Conservation (phyloP, 2,888 invertebrate genomes). For the Aphidoletes aphidimyza region DNA sequence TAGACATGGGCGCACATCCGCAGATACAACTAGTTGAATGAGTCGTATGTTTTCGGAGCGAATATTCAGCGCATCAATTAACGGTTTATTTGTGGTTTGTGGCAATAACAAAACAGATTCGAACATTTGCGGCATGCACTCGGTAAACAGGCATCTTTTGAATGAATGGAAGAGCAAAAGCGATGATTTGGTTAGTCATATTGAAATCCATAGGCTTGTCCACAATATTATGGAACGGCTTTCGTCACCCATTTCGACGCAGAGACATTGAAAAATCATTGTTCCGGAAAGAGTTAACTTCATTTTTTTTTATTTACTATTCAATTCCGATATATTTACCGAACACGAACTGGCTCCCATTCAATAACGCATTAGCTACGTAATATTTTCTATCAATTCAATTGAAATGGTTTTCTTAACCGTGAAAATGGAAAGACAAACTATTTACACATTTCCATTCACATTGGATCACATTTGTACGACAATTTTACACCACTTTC, state of each 20-base stretch:
- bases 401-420: background rate
- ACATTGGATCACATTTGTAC: background rate
- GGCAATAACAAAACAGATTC: background rate
- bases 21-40: background rate
- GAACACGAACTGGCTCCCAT: background rate
- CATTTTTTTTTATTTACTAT: background rate
- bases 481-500: constrained; percentile 25
- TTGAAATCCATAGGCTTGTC: background rate
- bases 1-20: too few relatives aligned
- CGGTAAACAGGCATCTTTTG: background rate
- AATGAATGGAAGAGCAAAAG: background rate
- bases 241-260: background rate
- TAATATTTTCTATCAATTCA: too few relatives aligned
- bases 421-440: background rate
- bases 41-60: background rate
- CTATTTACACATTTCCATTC: background rate
- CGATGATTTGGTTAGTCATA: background rate
- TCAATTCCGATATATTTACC: background rate
- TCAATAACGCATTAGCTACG: constrained; percentile 10
- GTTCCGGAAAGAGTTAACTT: constrained; percentile 15
- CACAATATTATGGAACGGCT: background rate
- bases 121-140: background rate
- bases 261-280: constrained; percentile 2
- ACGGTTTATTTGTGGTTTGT: constrained; percentile 8
- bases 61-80: background rate